A percentile compares a stretch with the other conserved stretches of the same genome.
Conservation (phyloP, 2,888 invertebrate species). For the Temnothorax unifasciatus region DNA sequence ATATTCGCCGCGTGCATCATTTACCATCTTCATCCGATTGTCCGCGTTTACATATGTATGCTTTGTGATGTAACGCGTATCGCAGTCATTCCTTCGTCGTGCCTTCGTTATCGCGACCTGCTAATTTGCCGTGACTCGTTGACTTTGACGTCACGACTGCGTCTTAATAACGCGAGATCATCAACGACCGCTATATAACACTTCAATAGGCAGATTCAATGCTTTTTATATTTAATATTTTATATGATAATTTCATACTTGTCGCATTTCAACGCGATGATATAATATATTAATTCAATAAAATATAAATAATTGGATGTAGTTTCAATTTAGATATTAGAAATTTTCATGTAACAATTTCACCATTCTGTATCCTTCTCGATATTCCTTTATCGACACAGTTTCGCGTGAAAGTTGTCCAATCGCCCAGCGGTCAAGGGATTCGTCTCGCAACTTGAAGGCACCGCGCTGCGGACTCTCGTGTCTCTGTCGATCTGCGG, state of each 20-base stretch:
- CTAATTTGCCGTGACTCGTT: slow-evolving; percentile 18
- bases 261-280: neutral
- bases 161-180: slow-evolving; percentile 1
- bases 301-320: neutral
- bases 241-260: neutral
- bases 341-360: neutral
- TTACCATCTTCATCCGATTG: slow-evolving; percentile 43
- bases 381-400: neutral
- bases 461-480: slow-evolving; percentile 23
- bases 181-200: neutral
- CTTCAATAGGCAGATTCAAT: neutral
- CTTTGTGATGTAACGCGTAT: slow-evolving; percentile 9
- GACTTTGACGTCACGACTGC: neutral
- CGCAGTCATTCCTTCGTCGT: neutral
- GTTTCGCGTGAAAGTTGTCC: neutral
- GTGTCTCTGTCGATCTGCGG: slow-evolving; percentile 26
- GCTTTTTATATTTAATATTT: slow-evolving; percentile 17
- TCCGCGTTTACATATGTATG: slow-evolving; percentile 11
- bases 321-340: neutral
- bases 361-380: neutral
- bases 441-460: slow-evolving; percentile 3
- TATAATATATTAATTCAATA: neutral
- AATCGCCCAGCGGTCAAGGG: neutral
- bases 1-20: slow-evolving; percentile 48
- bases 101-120: slow-evolving; percentile 28